Percentiles rank a stretch among this genome's conserved stretches.
Evolutionary conservation across 2,797 vertebrate genomes (phyloP).

Genomic region (Microctenopoma lineatum): DNA sequence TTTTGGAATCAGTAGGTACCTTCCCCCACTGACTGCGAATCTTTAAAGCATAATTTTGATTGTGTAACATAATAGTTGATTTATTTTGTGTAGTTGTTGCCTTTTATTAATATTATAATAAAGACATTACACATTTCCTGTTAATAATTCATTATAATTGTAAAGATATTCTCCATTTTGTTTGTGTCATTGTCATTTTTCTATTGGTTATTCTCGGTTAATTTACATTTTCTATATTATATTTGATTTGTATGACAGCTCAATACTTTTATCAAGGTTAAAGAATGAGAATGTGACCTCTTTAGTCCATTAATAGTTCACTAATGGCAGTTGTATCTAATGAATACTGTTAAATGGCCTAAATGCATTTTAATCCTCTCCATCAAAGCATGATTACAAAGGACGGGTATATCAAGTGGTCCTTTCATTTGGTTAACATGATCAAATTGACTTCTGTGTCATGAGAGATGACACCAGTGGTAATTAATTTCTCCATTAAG

Average conservation of each 20-base stretch:
- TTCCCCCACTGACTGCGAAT: not conserved
- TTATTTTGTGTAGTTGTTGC: no score
- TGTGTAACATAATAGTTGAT: not conserved
- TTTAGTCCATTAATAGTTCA: slow-evolving; percentile 76
- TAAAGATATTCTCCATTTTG: not conserved
- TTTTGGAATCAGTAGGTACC: not conserved
- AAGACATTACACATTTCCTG: no score
- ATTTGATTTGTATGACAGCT: slow-evolving; percentile 57
- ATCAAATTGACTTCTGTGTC: slow-evolving; percentile 84
- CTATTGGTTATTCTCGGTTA: not conserved
- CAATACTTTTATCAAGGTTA: slow-evolving; percentile 77
- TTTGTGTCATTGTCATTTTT: no score
- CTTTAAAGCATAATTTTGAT: not conserved
- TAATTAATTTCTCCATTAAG: slow-evolving; percentile 88
- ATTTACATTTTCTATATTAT: slow-evolving; percentile 16
- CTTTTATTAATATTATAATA: no score
- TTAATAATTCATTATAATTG: no score
- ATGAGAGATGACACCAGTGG: slow-evolving; percentile 80
- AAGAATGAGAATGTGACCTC: slow-evolving; percentile 70
- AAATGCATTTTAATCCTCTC: slow-evolving; percentile 79
- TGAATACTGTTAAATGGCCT: slow-evolving; percentile 79
- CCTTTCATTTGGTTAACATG: slow-evolving; percentile 83
- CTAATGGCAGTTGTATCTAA: slow-evolving; percentile 72
- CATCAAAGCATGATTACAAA: slow-evolving; percentile 80
- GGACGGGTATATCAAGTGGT: slow-evolving; percentile 78